Evolutionary conservation across 2,113 vertebrate species (phyloP).

Genomic region (Ammospiza caudacuta): DNA sequence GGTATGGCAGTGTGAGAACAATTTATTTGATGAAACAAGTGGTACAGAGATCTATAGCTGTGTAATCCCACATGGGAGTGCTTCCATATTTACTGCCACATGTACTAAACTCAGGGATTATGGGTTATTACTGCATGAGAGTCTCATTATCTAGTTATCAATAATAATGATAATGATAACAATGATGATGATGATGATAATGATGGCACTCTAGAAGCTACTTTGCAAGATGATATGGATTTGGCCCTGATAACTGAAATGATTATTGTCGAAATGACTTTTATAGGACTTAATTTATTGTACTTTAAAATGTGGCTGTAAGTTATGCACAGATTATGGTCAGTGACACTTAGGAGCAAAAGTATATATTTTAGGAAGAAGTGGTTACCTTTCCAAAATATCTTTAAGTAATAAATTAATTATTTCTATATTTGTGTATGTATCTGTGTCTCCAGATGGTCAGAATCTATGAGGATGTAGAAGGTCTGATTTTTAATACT

Average conservation of each 20-base stretch:
- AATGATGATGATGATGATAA: too few species aligned
- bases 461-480: background rate
- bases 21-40: background rate
- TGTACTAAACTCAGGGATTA: background rate
- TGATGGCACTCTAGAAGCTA: background rate
- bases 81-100: background rate
- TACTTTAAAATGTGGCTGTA: background rate
- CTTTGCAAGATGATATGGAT: background rate
- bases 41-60: background rate
- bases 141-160: background rate
- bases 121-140: background rate
- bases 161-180: background rate
- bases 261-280: background rate
- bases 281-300: background rate
- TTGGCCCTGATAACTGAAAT: background rate
- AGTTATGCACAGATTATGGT: background rate
- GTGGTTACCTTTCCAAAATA: background rate
- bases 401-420: background rate
- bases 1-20: background rate
- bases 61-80: background rate
- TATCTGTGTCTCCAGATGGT: background rate
- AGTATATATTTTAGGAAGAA: background rate
- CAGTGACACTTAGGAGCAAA: background rate
- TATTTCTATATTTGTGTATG: accelerated
- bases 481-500: background rate